Conservation (phyloP, 2,113 vertebrate genomes). For the Macroglossus sobrinus region DNA sequence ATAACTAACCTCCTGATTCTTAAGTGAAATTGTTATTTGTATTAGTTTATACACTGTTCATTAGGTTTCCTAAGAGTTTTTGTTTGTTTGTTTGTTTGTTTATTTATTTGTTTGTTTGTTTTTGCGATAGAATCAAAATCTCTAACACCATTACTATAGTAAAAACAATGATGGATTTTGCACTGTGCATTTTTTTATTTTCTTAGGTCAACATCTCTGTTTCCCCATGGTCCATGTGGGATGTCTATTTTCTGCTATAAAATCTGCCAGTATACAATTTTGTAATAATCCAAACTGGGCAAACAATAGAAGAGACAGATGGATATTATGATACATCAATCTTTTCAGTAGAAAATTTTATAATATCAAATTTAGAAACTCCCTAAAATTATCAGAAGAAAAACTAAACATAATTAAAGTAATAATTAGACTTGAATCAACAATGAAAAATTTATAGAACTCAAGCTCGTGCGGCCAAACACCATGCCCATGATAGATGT, state of each 20-base stretch:
- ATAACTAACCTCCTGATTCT: neutral
- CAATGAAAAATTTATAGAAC: neutral
- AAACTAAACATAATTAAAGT: neutral
- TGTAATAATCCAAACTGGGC: neutral
- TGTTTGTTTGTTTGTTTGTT: too few relatives aligned
- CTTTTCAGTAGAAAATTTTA: conserved; percentile 25
- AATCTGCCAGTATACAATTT: neutral
- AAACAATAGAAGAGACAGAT: conserved; percentile 7
- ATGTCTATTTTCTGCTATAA: neutral
- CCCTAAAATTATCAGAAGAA: neutral
- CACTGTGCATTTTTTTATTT: neutral
- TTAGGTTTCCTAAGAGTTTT: neutral
- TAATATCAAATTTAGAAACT: neutral
- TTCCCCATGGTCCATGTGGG: neutral
- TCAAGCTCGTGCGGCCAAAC: neutral
- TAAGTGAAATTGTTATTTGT: neutral
- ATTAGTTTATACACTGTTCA: neutral
- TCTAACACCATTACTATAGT: neutral
- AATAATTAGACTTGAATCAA: conserved; percentile 12
- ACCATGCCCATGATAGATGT: neutral
- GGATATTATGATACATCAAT: neutral
- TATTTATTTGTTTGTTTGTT: too few relatives aligned
- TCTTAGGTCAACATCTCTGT: conserved; percentile 20
- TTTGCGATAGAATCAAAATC: neutral
- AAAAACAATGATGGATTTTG: neutral